Base-by-base conservation (phyloP, 2,888 invertebrate genomes). In the Diabrotica balteata region DNA sequence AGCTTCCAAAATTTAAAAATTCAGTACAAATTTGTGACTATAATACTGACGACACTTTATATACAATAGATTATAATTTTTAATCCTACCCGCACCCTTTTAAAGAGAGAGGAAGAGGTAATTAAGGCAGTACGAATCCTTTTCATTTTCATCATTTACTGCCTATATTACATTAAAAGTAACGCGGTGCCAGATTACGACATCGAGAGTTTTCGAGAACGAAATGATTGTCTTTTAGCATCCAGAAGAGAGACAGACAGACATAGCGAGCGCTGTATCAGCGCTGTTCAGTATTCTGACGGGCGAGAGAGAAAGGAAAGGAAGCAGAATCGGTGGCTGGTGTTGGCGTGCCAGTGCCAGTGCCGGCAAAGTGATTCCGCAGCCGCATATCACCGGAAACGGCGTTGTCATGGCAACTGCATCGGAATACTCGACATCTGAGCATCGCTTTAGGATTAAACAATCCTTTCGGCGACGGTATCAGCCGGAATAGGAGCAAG, bases 341-440 rank as follows among this genome's bases (percentile, higher is more conserved):
- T 43, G 44, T 32, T 54, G 32, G 32, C 42, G 54, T 54, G 22
- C 22, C 32, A 43, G 55, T 55, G 55, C 44, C 55, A 55, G 55
- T 8, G 74, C 73, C 78, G 78, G 78, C 76, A 79, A 80, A 80
- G 80, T 80, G 79, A 80, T 78, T 79, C 78, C 74, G 77, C 76
- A 73, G 77, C 78, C 80, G 77, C 78, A 57, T 63, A 79, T 79
- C 78, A 75, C 75, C 77, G 78, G 78, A 77, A 75, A 80, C 73
- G 73, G 73, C 73, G 80, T 81, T 73, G 79, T 74, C 80, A 80
- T 81, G 79, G 80, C 76, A 77, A 81, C 81, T 79, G 76, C 79
- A 79, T 75, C 73, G 75, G 77, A 78, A 79, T 79, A 77, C 79
- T 78, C 78, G 77, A 79, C 78, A 79, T 80, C 77, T 78, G 79